phyloP scores from a whole-genome alignment of 2,113 vertebrate species.

The Riparia riparia region DNA sequence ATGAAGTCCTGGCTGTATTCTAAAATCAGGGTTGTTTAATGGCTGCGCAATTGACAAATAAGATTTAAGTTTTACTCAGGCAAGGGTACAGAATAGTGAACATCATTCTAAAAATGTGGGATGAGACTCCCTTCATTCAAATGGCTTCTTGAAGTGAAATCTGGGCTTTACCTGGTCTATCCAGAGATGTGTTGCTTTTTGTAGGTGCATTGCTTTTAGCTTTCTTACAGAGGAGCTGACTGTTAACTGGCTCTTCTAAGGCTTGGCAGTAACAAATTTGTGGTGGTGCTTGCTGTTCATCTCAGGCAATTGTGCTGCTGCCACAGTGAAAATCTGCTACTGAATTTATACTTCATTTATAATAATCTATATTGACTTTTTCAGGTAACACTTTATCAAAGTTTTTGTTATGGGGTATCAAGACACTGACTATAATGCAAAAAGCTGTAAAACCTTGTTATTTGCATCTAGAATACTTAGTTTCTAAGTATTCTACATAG shows the following conservation, averaged over 20 bases:
- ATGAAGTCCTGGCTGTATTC: not conserved
- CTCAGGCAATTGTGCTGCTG: not conserved
- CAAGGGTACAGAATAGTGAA: not conserved
- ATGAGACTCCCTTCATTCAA: not conserved
- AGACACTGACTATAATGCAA: not conserved
- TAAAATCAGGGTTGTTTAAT: not conserved
- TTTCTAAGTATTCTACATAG: not conserved
- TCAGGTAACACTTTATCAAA: not conserved
- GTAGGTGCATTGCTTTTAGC: not conserved
- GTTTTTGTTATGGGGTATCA: not conserved
- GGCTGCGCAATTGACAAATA: not conserved
- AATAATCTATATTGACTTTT: not conserved
- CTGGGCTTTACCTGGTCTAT: not conserved
- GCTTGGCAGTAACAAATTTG: not conserved
- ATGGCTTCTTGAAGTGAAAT: not conserved
- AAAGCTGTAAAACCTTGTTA: not conserved
- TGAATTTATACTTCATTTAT: not conserved
- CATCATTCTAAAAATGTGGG: not conserved
- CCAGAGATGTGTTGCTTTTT: not conserved
- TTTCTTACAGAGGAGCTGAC: not conserved
- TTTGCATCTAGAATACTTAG: not conserved
- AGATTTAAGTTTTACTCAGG: not conserved
- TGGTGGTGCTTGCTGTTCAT: not conserved
- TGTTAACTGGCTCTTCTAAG: not conserved
- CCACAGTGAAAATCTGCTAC: not conserved